Evolutionary conservation across 2,888 invertebrate genomes (phyloP), one percentile per base, ranked within the genome.

Genomic region (Cephus pygmeus): DNA sequence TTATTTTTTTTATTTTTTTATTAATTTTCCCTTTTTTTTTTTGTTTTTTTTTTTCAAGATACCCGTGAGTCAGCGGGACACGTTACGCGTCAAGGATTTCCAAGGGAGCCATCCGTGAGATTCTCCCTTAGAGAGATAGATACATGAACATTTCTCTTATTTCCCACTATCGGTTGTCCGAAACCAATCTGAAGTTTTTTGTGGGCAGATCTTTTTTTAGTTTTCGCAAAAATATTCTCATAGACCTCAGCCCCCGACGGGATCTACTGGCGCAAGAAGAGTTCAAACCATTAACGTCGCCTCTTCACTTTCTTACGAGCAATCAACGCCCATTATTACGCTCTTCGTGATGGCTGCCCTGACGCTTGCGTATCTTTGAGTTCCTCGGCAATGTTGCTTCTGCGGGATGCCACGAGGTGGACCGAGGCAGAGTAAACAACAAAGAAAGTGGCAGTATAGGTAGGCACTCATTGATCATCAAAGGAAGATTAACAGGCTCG

Each of bases 381-480:
- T 56, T 56, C 2, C 9, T 56, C 56, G 56, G 56, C 23, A 56
- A 23, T 56, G 56, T 23, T 56, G 56, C 56, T 23, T 23, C 56
- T 56, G 56, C 56, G 23, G 23, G 23, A 56, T 23, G 9, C 56
- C 56, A 9, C 1, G 56, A 56, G 56, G 56, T 56, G 6, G 23
- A 23, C 23, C 23, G 56, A 56, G 23, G 23, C 56, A 23, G 23
- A 56, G 56, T 56, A 23, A 56, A 23, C 23, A 56, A 56, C 23
- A 56, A 56, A 56, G 23, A 23, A 23, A 23, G 56, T 56, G 56
- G 56, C 9, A 23, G 23, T 23, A 56, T 23, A 31, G 71, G 31
- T 33, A 71, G 71, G 31, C 31, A 71, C 23, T 31, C 71, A 71
- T 71, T 71, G 71, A 71, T 71, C 71, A 71, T 71, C 33, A 71